Evolutionary conservation across 2,113 vertebrate species (phyloP).

Genomic region (Anas platyrhynchos): DNA sequence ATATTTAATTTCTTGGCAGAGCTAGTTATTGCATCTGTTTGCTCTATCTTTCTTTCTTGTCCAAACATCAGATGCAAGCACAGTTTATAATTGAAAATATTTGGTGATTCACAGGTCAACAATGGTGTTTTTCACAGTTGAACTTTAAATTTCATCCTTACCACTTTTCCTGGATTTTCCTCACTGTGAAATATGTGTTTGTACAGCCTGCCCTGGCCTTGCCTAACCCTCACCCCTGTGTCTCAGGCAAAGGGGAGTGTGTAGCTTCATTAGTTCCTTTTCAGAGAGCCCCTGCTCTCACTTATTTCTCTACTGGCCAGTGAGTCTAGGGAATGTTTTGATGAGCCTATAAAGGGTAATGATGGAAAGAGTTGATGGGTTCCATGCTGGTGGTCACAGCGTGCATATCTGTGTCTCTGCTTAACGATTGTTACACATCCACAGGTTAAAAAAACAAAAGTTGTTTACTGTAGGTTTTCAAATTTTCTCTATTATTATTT

Average conservation of each 20-base stretch:
- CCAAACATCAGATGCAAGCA: neutral
- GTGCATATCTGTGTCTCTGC: neutral
- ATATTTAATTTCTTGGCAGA: neutral
- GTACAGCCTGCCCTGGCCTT: neutral
- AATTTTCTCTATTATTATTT: neutral
- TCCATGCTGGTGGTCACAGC: neutral
- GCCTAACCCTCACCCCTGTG: neutral
- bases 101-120: neutral
- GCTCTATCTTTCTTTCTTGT: neutral
- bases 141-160: neutral
- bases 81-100: conserved; percentile 14
- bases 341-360: neutral
- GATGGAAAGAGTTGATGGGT: neutral
- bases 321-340: neutral
- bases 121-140: neutral
- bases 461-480: neutral
- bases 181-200: neutral
- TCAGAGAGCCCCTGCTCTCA: neutral
- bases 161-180: neutral
- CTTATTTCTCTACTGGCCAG: neutral
- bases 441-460: neutral
- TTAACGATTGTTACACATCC: neutral
- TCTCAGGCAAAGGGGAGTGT: neutral
- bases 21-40: neutral
- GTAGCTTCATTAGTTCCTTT: neutral